Evolutionary conservation across 1,140 invertebrate genomes (phyloP), one percentile per base, ranked within the genome.

Genomic region (Papilio xuthus): DNA sequence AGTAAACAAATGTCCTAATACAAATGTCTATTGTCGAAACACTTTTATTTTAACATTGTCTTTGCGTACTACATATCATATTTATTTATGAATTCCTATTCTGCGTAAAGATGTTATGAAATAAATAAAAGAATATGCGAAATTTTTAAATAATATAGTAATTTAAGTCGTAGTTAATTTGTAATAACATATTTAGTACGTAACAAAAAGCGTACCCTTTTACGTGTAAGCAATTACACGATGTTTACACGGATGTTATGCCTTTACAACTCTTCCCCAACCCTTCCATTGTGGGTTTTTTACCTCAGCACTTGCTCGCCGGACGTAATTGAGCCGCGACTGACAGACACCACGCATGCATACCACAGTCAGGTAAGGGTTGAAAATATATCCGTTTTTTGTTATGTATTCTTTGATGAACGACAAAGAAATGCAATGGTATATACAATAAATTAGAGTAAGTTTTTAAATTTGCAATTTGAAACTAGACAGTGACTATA

Each of bases 241-340:
- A 91, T 93, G 86, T 91, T 93, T 93, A 93, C 89, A 92, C 91
- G 92, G 86, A 85, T 87, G 89, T 92, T 87, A 92, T 88, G 82
- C 86, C 82, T 84, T 87, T 88, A 85, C 79, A 92, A 91, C 89
- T 82, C 87, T 90, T 92, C 83, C 82, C 82, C 84, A 91, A 90
- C 91, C 88, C 89, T 90, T 90, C 85, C 82, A 89, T 92, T 93
- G 88, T 91, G 72, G 37, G 77, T 86, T 92, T 92, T 90, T 91
- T 91, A 78, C 84, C 60, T 74, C 79, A 83, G 82, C 89, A 90
- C 90, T 89, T 91, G 89, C 84, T 76, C 81, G 70, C 82, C 84
- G 84, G 85, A 86, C 86, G 82, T 85, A 84, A 86, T 89, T 85
- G 85, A 90, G 83, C 81, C 78, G 80, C 83, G 82, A 86, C 82